These are phyloP conservation scores for Sebastiscus albofasciatus DNA, from an alignment of 2,797 vertebrate genomes.

Conservation along the genomic window DNA sequence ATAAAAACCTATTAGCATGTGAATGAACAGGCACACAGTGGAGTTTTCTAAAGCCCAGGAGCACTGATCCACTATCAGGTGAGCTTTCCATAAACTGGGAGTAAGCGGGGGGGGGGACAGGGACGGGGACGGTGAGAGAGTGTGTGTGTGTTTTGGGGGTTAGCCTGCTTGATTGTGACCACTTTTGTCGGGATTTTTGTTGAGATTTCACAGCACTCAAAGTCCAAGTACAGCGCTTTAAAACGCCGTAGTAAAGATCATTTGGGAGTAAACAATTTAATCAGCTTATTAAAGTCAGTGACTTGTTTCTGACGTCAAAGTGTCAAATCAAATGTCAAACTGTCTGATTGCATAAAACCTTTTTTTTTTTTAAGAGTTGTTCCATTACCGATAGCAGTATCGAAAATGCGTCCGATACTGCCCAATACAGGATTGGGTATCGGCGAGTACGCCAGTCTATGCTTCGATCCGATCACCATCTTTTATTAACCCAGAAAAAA, in stretches of 20 bases:
- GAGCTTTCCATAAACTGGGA: slow-evolving; percentile 66
- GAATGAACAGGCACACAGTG: slow-evolving; percentile 72
- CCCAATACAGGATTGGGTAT: no score
- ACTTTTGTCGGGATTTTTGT: slow-evolving; percentile 17
- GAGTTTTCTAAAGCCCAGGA: slow-evolving; percentile 67
- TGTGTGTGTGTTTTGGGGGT: not conserved
- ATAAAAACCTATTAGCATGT: slow-evolving; percentile 79
- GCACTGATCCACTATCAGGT: slow-evolving; percentile 74
- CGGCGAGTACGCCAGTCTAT: no score
- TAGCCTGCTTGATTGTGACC: slow-evolving; percentile 3
- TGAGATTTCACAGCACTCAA: slow-evolving; percentile 30
- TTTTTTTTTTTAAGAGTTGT: not conserved
- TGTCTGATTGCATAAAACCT: not conserved
- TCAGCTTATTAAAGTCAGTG: slow-evolving; percentile 44
- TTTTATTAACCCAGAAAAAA: no score
- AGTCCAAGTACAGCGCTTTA: not conserved
- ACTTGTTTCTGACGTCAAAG: not conserved
- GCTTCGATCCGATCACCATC: no score
- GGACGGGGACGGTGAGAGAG: not conserved
- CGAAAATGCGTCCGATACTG: accelerated
- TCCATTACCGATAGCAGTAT: no score
- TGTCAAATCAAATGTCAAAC: not conserved
- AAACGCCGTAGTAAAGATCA: slow-evolving; percentile 34
- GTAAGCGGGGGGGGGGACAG: not conserved
- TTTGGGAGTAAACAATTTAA: slow-evolving; percentile 49